These are phyloP conservation scores for Apoderus coryli DNA, from an alignment of 2,888 invertebrate genomes.

Conservation along the genomic window DNA sequence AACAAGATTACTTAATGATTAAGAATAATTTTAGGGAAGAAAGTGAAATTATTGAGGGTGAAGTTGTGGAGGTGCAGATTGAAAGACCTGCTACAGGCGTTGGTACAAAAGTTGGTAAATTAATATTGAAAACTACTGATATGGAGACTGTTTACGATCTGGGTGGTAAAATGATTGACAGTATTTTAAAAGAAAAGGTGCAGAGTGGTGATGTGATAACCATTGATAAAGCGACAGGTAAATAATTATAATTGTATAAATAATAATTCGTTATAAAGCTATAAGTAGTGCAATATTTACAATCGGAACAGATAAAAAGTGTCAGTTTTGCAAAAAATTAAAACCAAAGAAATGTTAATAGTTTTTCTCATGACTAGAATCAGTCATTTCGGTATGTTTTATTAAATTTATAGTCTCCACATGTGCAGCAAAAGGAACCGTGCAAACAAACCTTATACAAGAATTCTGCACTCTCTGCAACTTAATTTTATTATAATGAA, in stretches of 20 bases:
- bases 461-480: too few species aligned
- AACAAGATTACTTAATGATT: conserved; percentile 2
- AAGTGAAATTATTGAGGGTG: conserved; percentile 97
- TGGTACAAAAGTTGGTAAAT: conserved; percentile 77
- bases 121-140: conserved; percentile 96
- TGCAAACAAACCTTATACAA: too few species aligned
- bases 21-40: conserved; percentile 66
- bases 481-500: too few species aligned
- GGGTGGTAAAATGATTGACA: conserved; percentile 96
- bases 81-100: conserved; percentile 87
- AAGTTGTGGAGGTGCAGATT: conserved; percentile 94
- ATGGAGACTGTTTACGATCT: conserved; percentile 99
- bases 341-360: neutral
- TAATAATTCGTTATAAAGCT: neutral
- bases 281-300: neutral
- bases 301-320: too few species aligned
- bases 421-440: too few species aligned
- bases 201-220: conserved; percentile 95
- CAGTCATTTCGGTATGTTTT: too few species aligned
- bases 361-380: neutral
- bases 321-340: too few species aligned
- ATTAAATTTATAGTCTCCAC: too few species aligned
- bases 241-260: neutral
- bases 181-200: conserved; percentile 88
- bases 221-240: conserved; percentile 94